A percentile compares a stretch with the other conserved stretches of the same genome.
phyloP scores from a whole-genome alignment of 1,140 invertebrate genomes.

The Heliconius nattereri region DNA sequence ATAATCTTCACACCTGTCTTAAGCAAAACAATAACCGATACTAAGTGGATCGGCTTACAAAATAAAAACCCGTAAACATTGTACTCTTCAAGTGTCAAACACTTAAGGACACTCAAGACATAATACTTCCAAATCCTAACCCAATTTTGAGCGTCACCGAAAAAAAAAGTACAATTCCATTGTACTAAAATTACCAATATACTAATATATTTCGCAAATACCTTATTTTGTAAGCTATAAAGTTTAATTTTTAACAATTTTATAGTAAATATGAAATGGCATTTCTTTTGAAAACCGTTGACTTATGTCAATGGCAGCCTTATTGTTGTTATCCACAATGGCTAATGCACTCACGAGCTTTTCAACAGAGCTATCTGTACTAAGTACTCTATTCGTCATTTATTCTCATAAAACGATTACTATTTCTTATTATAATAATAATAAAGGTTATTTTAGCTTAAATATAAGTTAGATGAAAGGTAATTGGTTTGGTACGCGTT shows the following conservation, averaged over 20 bases:
- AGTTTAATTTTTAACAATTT: slow-evolving; percentile 36
- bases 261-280: slow-evolving; percentile 21
- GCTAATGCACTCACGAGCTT: slow-evolving; percentile 72
- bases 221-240: slow-evolving; percentile 30
- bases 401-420: not conserved
- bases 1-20: slow-evolving; percentile 32
- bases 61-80: slow-evolving; percentile 38
- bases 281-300: slow-evolving; percentile 58
- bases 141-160: slow-evolving; percentile 58
- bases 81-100: slow-evolving; percentile 35
- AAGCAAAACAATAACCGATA: slow-evolving; percentile 37
- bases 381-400: slow-evolving; percentile 55
- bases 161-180: slow-evolving; percentile 46
- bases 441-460: slow-evolving; percentile 23
- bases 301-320: slow-evolving; percentile 61
- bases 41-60: slow-evolving; percentile 45
- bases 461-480: not conserved
- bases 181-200: slow-evolving; percentile 38
- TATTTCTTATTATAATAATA: not conserved
- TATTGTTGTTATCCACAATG: slow-evolving; percentile 59
- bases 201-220: not conserved
- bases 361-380: slow-evolving; percentile 51
- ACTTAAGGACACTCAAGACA: slow-evolving; percentile 32
- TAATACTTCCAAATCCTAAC: slow-evolving; percentile 38
- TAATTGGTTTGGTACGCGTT: slow-evolving; percentile 33